Percentiles rank a stretch among this genome's conserved stretches.
These are phyloP conservation scores for Phortica okadai DNA, from an alignment of 2,888 invertebrate species.

Conservation along the genomic window DNA sequence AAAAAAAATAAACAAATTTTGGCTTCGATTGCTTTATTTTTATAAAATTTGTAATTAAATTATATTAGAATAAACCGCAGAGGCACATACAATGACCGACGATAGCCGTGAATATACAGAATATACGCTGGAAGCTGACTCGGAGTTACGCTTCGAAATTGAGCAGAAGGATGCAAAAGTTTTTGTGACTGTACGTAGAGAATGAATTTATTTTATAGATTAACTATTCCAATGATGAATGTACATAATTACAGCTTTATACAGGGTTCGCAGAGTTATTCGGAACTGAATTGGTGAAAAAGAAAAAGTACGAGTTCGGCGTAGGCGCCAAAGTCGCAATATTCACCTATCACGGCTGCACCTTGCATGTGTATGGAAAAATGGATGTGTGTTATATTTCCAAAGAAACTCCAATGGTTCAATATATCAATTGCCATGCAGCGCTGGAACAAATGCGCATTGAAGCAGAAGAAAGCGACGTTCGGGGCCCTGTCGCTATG, in stretches of 20 bases:
- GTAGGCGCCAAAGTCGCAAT: conserved; percentile 96
- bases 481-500: conserved; percentile 90
- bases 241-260: conserved; percentile 81
- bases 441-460: conserved; percentile 93
- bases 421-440: conserved; percentile 96
- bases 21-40: no score
- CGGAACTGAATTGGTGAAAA: conserved; percentile 95
- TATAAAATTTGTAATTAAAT: no score
- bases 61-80: neutral
- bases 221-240: neutral
- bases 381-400: conserved; percentile 96
- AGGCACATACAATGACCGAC: conserved; percentile 56
- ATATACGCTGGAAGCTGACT: conserved; percentile 90
- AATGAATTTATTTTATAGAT: neutral
- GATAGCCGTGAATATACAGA: conserved; percentile 77
- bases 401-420: conserved; percentile 96
- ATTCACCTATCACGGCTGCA: conserved; percentile 97
- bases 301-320: conserved; percentile 92
- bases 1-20: no score
- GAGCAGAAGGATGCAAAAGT: conserved; percentile 92
- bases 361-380: conserved; percentile 88
- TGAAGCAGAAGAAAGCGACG: conserved; percentile 85
- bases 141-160: conserved; percentile 96
- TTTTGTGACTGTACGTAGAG: conserved; percentile 81
- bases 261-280: conserved; percentile 96